phyloP scores from a whole-genome alignment of 1,140 invertebrate species.

The Neodiprion lecontei region DNA sequence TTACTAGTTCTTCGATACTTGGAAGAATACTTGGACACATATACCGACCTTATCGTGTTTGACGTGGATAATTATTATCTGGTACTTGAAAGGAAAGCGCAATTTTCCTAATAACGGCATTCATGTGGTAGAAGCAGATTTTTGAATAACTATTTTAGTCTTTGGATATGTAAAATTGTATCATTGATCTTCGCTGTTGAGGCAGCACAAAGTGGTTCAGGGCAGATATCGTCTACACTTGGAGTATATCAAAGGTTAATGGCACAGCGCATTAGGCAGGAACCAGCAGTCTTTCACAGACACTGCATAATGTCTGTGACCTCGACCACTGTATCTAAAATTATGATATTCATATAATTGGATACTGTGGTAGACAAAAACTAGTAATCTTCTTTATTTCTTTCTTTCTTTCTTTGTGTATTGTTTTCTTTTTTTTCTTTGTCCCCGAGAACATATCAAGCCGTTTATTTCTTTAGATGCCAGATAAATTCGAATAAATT shows the following conservation, averaged over 20 bases:
- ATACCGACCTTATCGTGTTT: too few species aligned
- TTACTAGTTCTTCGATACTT: too few species aligned
- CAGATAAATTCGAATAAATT: background rate
- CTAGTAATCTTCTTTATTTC: slow-evolving; percentile 7
- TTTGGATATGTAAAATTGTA: too few species aligned
- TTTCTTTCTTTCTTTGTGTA: slow-evolving; percentile 14
- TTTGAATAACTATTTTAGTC: too few species aligned
- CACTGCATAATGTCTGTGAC: background rate
- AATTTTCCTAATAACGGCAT: too few species aligned
- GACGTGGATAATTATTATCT: too few species aligned
- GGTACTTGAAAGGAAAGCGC: too few species aligned
- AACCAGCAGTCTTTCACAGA: background rate
- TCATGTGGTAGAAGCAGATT: too few species aligned
- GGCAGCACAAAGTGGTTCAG: background rate
- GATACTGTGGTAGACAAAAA: background rate
- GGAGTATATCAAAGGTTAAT: background rate
- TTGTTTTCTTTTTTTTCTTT: slow-evolving; percentile 11
- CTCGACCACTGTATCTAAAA: background rate
- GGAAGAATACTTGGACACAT: too few species aligned
- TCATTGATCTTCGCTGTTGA: background rate
- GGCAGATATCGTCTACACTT: background rate
- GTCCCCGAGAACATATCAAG: background rate
- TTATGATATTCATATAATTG: background rate
- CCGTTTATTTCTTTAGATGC: slow-evolving; percentile 6
- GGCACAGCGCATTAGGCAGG: background rate